Base-by-base conservation (phyloP, 2,797 vertebrate genomes). In the Buceros bicornis region DNA sequence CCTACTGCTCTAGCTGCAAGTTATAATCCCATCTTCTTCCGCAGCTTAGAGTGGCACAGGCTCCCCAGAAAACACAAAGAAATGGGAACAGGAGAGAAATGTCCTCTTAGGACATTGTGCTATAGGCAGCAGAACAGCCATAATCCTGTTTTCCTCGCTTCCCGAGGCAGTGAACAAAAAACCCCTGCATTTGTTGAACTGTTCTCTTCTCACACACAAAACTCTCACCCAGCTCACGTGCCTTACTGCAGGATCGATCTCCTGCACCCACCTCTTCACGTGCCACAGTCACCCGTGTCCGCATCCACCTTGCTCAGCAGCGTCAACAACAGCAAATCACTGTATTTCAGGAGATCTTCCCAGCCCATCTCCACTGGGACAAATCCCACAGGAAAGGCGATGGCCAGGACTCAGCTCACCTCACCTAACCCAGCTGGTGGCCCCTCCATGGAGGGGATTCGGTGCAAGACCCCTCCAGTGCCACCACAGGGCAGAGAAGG, bases 71-170 rank as follows among this genome's bases (percentile, higher is more conserved):
- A 62, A 56, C 47, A 90, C 0, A 4, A 79, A 73, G 67, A 76
- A 92, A 93, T 31, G 19, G 53, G 56, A 85, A 82, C 57, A 33
- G 77, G 20, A 95, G 33, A 31, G 25, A 35, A 87, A 60, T 20
- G 51, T 62, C 35, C 78, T 70, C 71, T 67, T 13, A 50, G 57
- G 84, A 87, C 82, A 71, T 28, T 18, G 45, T 87, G 93, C 92
- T 92, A 74, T 43, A 40, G 84, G 69, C 92, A 96, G 96, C 93
- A 91, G 47, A 93, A 85, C 33, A 60, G 71, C 71, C 60, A 60
- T 83, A 91, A 95, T 93, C 92, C 61, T 53, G 45, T 95, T 93
- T 67, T 92, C 93, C 78, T 89, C 84, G 1, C 78, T 82, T 85
- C 28, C 67, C 0, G 0, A 77, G 48, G 69, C 66, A 53, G 48